Conservation (phyloP, 2,797 vertebrate genomes). For the Spheniscus humboldti region DNA sequence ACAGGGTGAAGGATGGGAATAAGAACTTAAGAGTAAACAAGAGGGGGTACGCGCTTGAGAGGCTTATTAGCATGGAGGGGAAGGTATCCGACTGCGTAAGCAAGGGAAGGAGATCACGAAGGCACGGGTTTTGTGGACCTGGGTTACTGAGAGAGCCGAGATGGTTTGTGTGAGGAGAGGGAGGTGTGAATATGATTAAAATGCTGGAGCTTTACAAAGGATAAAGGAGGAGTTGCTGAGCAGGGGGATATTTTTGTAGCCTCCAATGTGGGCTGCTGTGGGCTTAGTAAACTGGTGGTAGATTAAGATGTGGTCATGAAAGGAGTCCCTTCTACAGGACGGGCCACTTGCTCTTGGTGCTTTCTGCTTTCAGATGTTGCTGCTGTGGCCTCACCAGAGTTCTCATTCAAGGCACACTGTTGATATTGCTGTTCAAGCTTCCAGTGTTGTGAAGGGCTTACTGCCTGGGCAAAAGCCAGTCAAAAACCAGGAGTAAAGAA, state of each 20-base stretch:
- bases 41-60: neutral
- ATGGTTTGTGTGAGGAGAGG: neutral
- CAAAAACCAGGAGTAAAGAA: neutral
- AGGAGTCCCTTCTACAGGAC: neutral
- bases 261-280: neutral
- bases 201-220: conserved; percentile 2
- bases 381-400: neutral
- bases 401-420: neutral
- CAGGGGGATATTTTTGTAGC: neutral
- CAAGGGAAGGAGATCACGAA: neutral
- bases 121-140: neutral
- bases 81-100: neutral
- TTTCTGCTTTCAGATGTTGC: neutral
- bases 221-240: neutral
- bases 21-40: neutral
- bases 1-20: neutral
- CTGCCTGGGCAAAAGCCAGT: neutral
- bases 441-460: neutral
- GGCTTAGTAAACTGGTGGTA: neutral
- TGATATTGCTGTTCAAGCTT: neutral
- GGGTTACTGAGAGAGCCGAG: neutral
- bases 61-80: neutral
- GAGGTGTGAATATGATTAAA: neutral
- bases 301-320: neutral
- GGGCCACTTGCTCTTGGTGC: neutral